Evolutionary conservation across 1,140 invertebrate species (phyloP).

Genomic region (Bombus terrestris): DNA sequence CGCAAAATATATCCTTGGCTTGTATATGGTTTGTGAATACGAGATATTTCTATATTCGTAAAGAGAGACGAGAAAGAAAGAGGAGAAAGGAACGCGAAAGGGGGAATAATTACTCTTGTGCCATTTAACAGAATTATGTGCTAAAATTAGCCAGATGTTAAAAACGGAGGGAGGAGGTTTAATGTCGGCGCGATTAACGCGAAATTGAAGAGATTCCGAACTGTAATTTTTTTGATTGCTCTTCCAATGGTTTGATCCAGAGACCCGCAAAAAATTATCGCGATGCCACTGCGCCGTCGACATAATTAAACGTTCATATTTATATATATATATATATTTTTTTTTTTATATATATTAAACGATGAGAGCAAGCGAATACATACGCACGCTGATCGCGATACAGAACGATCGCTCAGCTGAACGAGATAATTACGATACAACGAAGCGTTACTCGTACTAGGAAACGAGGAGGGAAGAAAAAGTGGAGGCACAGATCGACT

Average conservation of each 20-base stretch:
- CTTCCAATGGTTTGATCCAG: too few species aligned
- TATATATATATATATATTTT: too few species aligned
- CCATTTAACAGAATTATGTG: background rate
- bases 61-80: background rate
- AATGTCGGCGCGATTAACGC: background rate
- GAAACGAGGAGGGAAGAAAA: background rate
- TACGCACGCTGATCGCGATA: background rate
- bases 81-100: background rate
- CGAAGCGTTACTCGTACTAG: background rate
- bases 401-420: background rate
- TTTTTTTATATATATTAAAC: too few species aligned
- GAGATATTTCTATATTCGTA: background rate
- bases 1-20: too few species aligned
- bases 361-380: too few species aligned
- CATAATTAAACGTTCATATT: background rate
- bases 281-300: background rate
- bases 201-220: background rate
- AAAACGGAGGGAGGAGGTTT: background rate
- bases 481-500: background rate
- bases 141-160: background rate
- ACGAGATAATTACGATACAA: background rate
- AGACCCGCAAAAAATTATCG: too few species aligned
- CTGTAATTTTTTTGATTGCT: background rate
- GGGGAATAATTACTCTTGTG: background rate
- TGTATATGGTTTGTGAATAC: too few species aligned